Percentiles rank a stretch among this genome's conserved stretches.
These are phyloP conservation scores for Drosophila sulfurigaster DNA, from an alignment of 1,140 invertebrate genomes.

Conservation along the genomic window DNA sequence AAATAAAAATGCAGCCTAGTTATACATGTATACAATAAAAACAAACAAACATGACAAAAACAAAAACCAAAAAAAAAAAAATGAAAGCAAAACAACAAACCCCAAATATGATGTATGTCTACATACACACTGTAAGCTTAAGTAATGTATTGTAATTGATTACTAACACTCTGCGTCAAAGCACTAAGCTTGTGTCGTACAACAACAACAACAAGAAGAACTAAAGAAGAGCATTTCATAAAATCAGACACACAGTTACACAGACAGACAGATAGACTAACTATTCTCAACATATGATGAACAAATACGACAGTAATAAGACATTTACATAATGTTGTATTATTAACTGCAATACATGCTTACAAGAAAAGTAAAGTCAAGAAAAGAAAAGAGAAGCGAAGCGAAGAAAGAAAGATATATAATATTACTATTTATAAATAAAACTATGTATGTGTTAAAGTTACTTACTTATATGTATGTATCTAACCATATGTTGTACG, in stretches of 20 bases:
- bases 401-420: background rate
- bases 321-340: conserved; percentile 29
- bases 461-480: conserved; percentile 27
- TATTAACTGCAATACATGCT: conserved; percentile 32
- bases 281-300: conserved; percentile 29
- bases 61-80: conserved; percentile 3
- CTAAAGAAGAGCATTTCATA: conserved; percentile 6
- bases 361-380: background rate
- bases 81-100: conserved; percentile 22
- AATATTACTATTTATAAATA: conserved; percentile 14
- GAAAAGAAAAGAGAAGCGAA: no score
- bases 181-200: conserved; percentile 23
- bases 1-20: conserved; percentile 35
- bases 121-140: conserved; percentile 31
- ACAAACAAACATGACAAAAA: conserved; percentile 9
- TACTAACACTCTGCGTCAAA: conserved; percentile 29
- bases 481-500: conserved; percentile 46
- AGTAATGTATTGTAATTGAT: conserved; percentile 47
- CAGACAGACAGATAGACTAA: conserved; percentile 14
- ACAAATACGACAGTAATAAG: conserved; percentile 36
- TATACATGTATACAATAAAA: conserved; percentile 24
- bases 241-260: conserved; percentile 3
- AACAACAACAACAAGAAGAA: conserved; percentile 16
- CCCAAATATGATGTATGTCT: conserved; percentile 19
- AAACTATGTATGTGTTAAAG: conserved; percentile 23